A percentile compares a stretch with the other conserved stretches of the same genome.
phyloP scores from a whole-genome alignment of 2,888 invertebrate genomes.

The Chymomyza procnemis region DNA sequence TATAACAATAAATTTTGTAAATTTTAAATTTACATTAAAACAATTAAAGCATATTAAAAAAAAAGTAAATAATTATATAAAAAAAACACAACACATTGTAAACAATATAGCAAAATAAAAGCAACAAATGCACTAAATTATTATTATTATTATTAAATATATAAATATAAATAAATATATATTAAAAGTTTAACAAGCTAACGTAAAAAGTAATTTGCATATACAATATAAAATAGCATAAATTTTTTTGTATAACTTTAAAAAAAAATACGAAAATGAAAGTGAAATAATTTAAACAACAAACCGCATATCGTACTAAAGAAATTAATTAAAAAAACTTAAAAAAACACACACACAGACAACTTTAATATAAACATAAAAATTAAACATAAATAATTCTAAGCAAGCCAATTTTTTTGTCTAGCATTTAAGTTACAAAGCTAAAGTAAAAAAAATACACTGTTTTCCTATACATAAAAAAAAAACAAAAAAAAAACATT shows the following conservation, averaged over 20 bases:
- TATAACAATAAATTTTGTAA: slow-evolving; percentile 64
- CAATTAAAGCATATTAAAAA: slow-evolving; percentile 7
- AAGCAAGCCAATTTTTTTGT: slow-evolving; percentile 65
- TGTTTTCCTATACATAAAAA: slow-evolving; percentile 60
- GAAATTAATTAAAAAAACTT: slow-evolving; percentile 44
- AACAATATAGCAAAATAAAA: slow-evolving; percentile 55
- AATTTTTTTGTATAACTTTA: slow-evolving; percentile 31
- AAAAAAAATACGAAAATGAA: slow-evolving; percentile 26
- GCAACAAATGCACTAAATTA: slow-evolving; percentile 68
- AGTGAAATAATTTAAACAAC: slow-evolving; percentile 24
- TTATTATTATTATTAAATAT: slow-evolving; percentile 46
- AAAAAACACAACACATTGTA: slow-evolving; percentile 42
- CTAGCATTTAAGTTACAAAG: slow-evolving; percentile 57
- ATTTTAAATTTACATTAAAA: slow-evolving; percentile 67
- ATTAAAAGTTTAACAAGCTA: slow-evolving; percentile 50
- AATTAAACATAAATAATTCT: slow-evolving; percentile 30
- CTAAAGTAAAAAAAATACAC: slow-evolving; percentile 28
- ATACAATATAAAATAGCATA: slow-evolving; percentile 46
- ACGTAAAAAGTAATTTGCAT: slow-evolving; percentile 54
- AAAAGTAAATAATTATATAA: neutral
- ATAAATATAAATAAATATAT: slow-evolving; percentile 35
- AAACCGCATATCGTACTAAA: slow-evolving; percentile 64
- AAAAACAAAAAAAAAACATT: slow-evolving; percentile 9
- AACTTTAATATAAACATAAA: slow-evolving; percentile 19
- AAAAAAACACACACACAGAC: slow-evolving; percentile 31